A percentile compares a stretch with the other conserved stretches of the same genome.
Conservation (phyloP, 2,113 vertebrate genomes). For the Syrmaticus mikado region DNA sequence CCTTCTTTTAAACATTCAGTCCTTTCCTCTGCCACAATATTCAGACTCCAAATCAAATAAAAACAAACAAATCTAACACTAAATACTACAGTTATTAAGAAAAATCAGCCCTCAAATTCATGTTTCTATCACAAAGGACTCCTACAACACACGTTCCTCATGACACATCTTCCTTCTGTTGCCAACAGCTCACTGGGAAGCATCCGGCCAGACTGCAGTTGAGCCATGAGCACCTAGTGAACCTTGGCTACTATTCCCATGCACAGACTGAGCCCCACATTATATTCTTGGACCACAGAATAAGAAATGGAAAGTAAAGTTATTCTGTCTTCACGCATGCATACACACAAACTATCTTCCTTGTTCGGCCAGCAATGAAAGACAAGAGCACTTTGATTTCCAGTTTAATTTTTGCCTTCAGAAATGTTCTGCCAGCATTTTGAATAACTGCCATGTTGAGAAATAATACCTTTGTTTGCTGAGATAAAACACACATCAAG, state of each 20-base stretch:
- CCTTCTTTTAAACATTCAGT: neutral
- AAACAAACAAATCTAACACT: neutral
- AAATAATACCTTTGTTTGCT: neutral
- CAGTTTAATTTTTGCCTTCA: neutral
- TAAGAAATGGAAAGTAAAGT: neutral
- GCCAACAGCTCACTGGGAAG: neutral
- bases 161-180: neutral
- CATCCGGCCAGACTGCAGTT: neutral
- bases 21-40: neutral
- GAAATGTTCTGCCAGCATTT: neutral
- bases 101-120: neutral
- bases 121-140: neutral
- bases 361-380: neutral
- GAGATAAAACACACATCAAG: neutral
- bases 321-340: neutral
- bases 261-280: neutral
- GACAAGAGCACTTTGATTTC: neutral
- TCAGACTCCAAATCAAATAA: neutral
- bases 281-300: too few relatives aligned
- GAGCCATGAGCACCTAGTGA: neutral
- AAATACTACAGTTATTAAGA: neutral
- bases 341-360: neutral
- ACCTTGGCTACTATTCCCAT: neutral
- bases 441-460: neutral
- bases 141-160: accelerated